A percentile compares a stretch with the other conserved stretches of the same genome.
Conservation (phyloP, 2,888 invertebrate species). For the Andricus curvator region DNA sequence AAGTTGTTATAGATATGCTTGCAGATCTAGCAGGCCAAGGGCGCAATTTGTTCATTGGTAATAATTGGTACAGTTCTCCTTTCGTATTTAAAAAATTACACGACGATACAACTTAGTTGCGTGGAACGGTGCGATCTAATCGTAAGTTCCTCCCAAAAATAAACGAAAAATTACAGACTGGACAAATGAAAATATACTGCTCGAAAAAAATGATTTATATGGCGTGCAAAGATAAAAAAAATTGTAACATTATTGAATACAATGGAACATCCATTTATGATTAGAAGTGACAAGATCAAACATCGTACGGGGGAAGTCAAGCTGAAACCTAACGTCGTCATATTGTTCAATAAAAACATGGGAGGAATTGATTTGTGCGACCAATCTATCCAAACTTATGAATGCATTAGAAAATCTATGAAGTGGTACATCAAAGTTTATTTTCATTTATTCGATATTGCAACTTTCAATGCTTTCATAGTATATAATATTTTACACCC, state of each 20-base stretch:
- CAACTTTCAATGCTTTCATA: background rate
- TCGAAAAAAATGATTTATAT: no score
- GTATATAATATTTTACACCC: background rate
- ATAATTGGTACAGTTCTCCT: slow-evolving; percentile 43
- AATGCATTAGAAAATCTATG: background rate
- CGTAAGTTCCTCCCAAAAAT: background rate
- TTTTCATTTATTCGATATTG: background rate
- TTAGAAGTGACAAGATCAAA: no score
- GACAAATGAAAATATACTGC: background rate
- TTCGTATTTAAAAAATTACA: slow-evolving; percentile 24
- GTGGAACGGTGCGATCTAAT: slow-evolving; percentile 27
- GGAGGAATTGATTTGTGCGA: background rate
- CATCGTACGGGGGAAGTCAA: no score
- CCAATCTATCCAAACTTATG: background rate
- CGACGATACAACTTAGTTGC: slow-evolving; percentile 22
- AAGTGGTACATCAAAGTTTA: background rate
- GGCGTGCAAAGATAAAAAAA: no score
- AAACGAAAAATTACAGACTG: background rate
- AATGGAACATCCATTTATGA: no score
- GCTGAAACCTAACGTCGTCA: background rate
- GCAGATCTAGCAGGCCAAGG: slow-evolving; percentile 41
- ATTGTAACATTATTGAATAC: no score
- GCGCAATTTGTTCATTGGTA: slow-evolving; percentile 26
- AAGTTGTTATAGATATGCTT: slow-evolving; percentile 32
- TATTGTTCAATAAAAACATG: background rate